Conservation (phyloP, 2,888 invertebrate species). For the Uropetala carovei region DNA sequence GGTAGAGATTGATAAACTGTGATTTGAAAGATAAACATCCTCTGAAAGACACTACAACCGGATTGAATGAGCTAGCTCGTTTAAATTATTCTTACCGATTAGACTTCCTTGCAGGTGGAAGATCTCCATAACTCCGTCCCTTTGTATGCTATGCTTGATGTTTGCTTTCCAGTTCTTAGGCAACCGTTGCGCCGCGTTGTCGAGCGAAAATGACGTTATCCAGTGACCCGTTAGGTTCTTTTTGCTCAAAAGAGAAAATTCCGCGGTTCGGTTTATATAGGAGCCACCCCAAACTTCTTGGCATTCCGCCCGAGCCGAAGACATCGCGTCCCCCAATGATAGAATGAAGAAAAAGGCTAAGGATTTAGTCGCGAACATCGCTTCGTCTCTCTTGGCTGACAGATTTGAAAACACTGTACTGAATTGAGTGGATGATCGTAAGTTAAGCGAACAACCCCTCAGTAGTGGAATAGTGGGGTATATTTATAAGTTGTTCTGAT, state of each 20-base stretch:
- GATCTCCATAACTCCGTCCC: neutral
- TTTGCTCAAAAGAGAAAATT: neutral
- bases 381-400: neutral
- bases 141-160: neutral
- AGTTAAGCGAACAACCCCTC: neutral
- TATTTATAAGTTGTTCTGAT: too few species aligned
- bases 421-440: too few species aligned
- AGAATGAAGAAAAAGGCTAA: neutral
- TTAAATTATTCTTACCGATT: neutral
- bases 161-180: neutral
- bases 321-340: neutral
- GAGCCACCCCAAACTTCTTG: neutral
- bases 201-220: neutral
- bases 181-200: neutral
- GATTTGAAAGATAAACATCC: too few species aligned
- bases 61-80: neutral
- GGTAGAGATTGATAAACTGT: too few species aligned
- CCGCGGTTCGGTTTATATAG: neutral
- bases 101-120: neutral
- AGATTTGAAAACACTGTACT: too few species aligned
- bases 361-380: neutral
- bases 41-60: neutral
- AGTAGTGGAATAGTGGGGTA: too few species aligned
- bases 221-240: conserved; percentile 38
- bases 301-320: neutral